These are phyloP conservation scores for Pristionchus arcanus DNA, from an alignment of 2,888 invertebrate genomes.

Conservation along the genomic window DNA sequence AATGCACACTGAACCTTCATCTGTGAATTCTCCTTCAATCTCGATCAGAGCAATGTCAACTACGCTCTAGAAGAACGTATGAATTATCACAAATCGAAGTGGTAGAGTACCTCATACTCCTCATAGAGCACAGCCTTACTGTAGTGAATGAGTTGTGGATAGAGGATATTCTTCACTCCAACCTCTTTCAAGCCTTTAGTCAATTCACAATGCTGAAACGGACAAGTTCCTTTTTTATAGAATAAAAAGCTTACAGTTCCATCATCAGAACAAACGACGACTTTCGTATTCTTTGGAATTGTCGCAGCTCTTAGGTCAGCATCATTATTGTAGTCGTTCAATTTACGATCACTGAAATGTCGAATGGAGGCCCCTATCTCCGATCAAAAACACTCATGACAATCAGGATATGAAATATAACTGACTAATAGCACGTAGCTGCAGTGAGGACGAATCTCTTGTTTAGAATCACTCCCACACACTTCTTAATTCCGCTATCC, in stretches of 20 bases:
- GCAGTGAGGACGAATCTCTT: conserved; percentile 17
- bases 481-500: background rate
- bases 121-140: no score
- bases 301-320: background rate
- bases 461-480: conserved; percentile 5
- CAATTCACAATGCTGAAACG: background rate
- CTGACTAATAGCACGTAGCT: conserved; percentile 39
- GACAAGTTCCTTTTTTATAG: background rate
- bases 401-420: background rate
- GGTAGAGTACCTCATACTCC: background rate
- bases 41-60: conserved; percentile 19
- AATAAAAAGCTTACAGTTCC: background rate
- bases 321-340: background rate
- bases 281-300: background rate
- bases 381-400: background rate
- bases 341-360: background rate
- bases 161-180: background rate
- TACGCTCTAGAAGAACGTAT: background rate
- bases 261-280: background rate
- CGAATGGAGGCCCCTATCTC: background rate
- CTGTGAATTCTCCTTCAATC: background rate
- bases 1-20: background rate
- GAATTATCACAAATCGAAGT: no score
- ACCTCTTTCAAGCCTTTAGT: background rate
- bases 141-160: conserved; percentile 20